phyloP scores from a whole-genome alignment of 2,888 invertebrate species.

The Mylabris sibirica region DNA sequence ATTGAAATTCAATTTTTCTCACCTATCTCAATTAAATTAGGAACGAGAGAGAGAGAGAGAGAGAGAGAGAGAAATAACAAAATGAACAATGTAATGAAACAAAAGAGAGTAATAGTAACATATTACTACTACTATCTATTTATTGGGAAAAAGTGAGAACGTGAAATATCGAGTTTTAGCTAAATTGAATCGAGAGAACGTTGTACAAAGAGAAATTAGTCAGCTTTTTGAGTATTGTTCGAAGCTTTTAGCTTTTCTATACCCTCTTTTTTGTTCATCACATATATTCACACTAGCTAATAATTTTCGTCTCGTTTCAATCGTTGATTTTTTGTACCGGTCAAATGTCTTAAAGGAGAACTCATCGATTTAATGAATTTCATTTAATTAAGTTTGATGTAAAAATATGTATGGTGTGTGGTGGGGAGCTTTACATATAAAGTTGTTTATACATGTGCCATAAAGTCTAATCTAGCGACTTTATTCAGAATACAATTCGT shows the following conservation, averaged over 20 bases:
- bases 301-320: background rate
- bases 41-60: background rate
- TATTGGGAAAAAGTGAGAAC: background rate
- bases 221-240: conserved; percentile 14
- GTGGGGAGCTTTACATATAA: too few relatives aligned
- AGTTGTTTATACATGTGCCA: too few relatives aligned
- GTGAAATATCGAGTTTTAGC: conserved; percentile 7
- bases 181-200: conserved; percentile 12
- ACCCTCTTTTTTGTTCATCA: background rate
- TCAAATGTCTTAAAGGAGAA: background rate
- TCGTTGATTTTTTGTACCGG: background rate
- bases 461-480: too few relatives aligned
- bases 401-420: background rate
- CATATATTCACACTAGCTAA: background rate
- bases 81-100: background rate
- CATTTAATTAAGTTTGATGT: background rate
- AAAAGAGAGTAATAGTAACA: background rate
- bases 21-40: background rate
- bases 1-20: conserved; percentile 6
- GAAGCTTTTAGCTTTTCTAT: background rate
- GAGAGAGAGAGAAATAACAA: background rate
- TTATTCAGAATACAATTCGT: too few relatives aligned
- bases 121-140: background rate
- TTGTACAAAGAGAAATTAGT: conserved; percentile 14
- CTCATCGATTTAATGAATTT: too few relatives aligned